Base-by-base conservation (phyloP, 1,140 invertebrate genomes). In the Drosophila nebulosa region DNA sequence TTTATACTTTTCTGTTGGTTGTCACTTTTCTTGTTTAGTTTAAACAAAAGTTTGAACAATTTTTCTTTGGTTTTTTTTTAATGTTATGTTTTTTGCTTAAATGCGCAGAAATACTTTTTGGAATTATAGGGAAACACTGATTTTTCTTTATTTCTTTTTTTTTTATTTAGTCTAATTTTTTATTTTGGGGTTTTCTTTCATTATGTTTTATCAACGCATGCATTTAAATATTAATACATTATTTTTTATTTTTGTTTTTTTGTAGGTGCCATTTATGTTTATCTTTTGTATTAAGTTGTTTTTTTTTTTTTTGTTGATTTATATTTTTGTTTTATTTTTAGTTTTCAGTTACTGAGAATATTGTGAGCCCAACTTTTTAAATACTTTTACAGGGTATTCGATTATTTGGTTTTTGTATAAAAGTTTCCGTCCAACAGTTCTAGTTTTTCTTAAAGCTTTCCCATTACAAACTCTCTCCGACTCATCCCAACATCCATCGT, bases 31-130 rank as follows among this genome's bases (percentile, higher is more conserved):
- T 63, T 62, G 24, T 57, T 77, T 70, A 63, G 70, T 71, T 71
- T 61, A 14, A 62, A 74, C 58, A 69, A 64, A 64, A 71, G 71
- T 67, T 84, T 74, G 55, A 68, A 69, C 52, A 65, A 18, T 63
- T 70, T 76, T 58, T 59, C 63, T 66, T 64, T 53, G 14, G 60
- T 64, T 79, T 66, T 74, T 22, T 80, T 74, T 80, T 86, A 30
- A 30, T 30, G 27, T 32, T 32, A 10, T 12, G 9, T 32, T 14
- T 81, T 80, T 86, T 86, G 81, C 72, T 78, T 89, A 89, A 88
- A 88, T 89, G 84, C 84, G 84, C 79, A 79, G 84, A 89, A 89
- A 89, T 89, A 89, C 79, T 84, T 89, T 78, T 69, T 46, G 39
- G 79, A 89, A 88, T 71, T 86, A n/a, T n/a, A 83, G 39, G 39